phyloP scores from a whole-genome alignment of 2,797 vertebrate species.

The Mallotus villosus region DNA sequence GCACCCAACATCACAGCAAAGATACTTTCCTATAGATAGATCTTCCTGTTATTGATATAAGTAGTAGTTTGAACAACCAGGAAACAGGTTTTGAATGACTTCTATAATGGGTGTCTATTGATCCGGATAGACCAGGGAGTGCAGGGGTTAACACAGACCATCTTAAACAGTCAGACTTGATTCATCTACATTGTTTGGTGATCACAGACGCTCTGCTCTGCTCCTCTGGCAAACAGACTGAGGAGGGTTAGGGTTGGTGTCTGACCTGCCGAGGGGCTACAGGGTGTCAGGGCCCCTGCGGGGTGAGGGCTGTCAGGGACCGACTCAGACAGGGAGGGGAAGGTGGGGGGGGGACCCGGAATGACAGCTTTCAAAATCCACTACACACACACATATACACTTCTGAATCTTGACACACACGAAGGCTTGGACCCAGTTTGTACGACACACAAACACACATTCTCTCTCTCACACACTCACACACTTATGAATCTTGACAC shows the following conservation, averaged over 20 bases:
- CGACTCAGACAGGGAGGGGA: neutral
- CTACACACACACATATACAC: constrained; percentile 20
- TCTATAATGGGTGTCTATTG: constrained; percentile 39
- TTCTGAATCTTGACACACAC: neutral
- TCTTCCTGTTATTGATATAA: constrained; percentile 40
- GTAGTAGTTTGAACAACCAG: constrained; percentile 5
- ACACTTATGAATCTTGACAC: constrained; percentile 7
- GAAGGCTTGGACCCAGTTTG: too few relatives aligned
- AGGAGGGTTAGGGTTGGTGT: neutral
- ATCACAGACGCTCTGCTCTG: constrained; percentile 23
- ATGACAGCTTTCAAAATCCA: constrained; percentile 12
- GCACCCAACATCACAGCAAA: constrained; percentile 40
- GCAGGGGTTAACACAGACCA: constrained; percentile 33
- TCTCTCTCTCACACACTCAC: neutral
- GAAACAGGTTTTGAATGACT: constrained; percentile 40
- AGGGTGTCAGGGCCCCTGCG: too few relatives aligned
- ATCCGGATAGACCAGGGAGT: constrained; percentile 37
- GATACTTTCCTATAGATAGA: constrained; percentile 1
- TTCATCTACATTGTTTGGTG: constrained; percentile 30
- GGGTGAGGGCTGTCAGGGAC: constrained; percentile 9
- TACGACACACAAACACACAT: too few relatives aligned
- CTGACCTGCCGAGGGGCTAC: neutral
- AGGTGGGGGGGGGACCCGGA: constrained; percentile 17
- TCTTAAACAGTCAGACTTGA: constrained; percentile 27
- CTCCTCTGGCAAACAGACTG: constrained; percentile 7